Percentiles rank a stretch among this genome's conserved stretches.
Evolutionary conservation across 2,888 invertebrate species (phyloP).

Genomic region (Drosophila conformis): DNA sequence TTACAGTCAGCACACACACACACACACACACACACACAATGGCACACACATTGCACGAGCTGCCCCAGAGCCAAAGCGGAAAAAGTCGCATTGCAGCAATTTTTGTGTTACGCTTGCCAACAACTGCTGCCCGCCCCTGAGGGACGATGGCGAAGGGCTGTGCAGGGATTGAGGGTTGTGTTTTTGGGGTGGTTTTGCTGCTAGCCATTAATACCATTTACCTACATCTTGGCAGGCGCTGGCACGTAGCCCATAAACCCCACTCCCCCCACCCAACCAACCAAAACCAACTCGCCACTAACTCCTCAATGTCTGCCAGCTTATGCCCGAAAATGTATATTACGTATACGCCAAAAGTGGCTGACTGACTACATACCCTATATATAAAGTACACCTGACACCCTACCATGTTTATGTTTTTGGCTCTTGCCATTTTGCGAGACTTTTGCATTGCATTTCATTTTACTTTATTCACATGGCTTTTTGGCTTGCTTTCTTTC

Average conservation of each 20-base stretch:
- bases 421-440: slow-evolving; percentile 40
- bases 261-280: neutral
- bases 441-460: slow-evolving; percentile 66
- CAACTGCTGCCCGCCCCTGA: slow-evolving; percentile 65
- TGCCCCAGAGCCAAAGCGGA: slow-evolving; percentile 47
- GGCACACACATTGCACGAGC: slow-evolving; percentile 56
- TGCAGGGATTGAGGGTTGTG: neutral
- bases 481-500: slow-evolving; percentile 15
- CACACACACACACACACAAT: slow-evolving; percentile 22
- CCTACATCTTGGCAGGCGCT: slow-evolving; percentile 51
- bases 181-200: slow-evolving; percentile 11
- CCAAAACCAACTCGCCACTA: neutral
- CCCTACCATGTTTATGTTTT: slow-evolving; percentile 22
- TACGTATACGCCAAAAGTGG: slow-evolving; percentile 74
- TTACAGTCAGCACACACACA: slow-evolving; percentile 24
- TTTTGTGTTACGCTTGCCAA: slow-evolving; percentile 80
- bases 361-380: slow-evolving; percentile 54
- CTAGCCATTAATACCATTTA: slow-evolving; percentile 76
- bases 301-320: neutral
- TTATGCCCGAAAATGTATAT: slow-evolving; percentile 62
- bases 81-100: slow-evolving; percentile 80
- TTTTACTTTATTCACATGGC: slow-evolving; percentile 58
- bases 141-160: neutral
- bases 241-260: slow-evolving; percentile 53
- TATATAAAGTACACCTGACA: neutral